These are phyloP conservation scores for Campylomormyrus numenius DNA, from an alignment of 2,113 vertebrate genomes.

Conservation along the genomic window DNA sequence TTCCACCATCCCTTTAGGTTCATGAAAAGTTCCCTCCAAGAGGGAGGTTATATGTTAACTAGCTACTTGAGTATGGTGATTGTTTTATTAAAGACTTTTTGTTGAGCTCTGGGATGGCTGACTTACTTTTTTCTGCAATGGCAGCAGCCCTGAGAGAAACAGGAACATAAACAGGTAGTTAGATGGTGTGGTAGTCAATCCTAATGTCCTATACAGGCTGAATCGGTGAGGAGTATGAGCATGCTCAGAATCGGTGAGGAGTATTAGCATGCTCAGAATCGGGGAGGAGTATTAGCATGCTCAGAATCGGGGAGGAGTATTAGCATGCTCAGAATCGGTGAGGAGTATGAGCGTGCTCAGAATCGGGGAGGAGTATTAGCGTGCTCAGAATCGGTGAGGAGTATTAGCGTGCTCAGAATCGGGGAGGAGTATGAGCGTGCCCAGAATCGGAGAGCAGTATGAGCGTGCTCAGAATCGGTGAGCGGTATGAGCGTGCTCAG, in stretches of 20 bases:
- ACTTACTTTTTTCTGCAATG: slow-evolving; percentile 96
- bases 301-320: background rate
- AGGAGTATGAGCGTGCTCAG: no score
- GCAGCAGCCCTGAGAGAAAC: slow-evolving; percentile 77
- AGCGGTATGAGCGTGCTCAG: no score
- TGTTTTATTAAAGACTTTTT: background rate
- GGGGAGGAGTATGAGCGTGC: no score
- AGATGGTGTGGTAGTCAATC: slow-evolving; percentile 26
- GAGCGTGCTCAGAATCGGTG: no score
- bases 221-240: background rate
- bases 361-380: no score
- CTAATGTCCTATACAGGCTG: background rate
- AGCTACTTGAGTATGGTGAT: slow-evolving; percentile 67
- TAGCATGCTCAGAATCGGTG: background rate
- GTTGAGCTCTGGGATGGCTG: slow-evolving; percentile 15
- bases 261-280: background rate
- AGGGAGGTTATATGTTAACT: slow-evolving; percentile 94
- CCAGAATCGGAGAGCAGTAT: no score
- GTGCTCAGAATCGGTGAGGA: no score
- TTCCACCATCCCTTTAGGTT: background rate
- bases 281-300: background rate
- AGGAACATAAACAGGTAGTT: slow-evolving; percentile 40
- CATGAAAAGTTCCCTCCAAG: slow-evolving; percentile 68
- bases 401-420: no score
- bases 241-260: background rate